A percentile compares a stretch with the other conserved stretches of the same genome.
phyloP scores from a whole-genome alignment of 2,888 invertebrate genomes.

The Ypsolopha scabrella region DNA sequence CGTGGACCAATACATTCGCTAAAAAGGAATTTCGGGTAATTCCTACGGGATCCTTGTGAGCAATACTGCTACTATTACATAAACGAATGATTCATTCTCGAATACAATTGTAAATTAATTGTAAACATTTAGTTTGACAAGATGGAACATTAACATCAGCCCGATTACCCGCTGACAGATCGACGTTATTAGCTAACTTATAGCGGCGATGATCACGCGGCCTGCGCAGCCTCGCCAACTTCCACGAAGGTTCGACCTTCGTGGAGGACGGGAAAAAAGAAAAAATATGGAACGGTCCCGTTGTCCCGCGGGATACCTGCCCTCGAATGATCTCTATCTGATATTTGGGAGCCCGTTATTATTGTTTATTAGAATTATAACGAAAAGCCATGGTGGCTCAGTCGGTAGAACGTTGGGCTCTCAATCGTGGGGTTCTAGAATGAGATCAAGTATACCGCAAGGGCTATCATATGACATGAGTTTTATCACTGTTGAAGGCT shows the following conservation, averaged over 20 bases:
- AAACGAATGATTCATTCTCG: no score
- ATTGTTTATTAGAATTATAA: background rate
- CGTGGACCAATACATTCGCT: no score
- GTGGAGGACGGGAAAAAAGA: slow-evolving; percentile 16
- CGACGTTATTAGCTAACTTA: slow-evolving; percentile 17
- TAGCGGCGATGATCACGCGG: slow-evolving; percentile 11
- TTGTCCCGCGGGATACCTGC: background rate
- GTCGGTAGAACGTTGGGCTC: no score
- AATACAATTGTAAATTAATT: no score
- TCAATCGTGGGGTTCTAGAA: no score
- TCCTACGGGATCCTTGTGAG: no score
- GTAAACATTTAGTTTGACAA: no score
- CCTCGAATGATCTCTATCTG: background rate
- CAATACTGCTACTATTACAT: no score
- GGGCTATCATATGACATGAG: no score
- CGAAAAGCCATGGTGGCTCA: background rate
- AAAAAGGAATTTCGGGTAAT: no score
- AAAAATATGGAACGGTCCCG: background rate
- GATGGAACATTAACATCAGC: no score
- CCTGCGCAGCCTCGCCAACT: slow-evolving; percentile 10
- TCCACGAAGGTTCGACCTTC: slow-evolving; percentile 22
- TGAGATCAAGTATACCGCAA: no score
- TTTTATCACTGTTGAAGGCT: background rate
- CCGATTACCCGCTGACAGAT: background rate
- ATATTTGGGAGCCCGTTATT: background rate